Base-by-base conservation (phyloP, 2,888 invertebrate species). In the Caenorhabditis sp. region DNA sequence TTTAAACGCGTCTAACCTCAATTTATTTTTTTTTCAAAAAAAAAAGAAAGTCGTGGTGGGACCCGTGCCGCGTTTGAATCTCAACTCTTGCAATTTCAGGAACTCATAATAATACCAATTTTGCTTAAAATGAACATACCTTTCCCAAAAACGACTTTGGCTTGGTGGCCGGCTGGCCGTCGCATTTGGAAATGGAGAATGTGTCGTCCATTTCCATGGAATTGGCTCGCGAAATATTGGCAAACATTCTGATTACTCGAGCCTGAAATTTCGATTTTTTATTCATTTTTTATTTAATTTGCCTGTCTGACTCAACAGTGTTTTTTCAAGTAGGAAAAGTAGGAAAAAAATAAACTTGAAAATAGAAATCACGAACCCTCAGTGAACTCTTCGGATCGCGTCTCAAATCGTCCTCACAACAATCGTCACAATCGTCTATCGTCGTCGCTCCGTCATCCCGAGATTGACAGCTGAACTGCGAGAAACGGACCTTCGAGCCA, bases 401-500 rank as follows among this genome's bases (percentile, higher is more conserved):
- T 28, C 67, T 56, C n/a, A 40, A 64, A 51, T 64, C 24, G 2
- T 61, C 60, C 32, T 68, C 69, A 13, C 40, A 32, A 32, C 32
- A 40, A 40, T 65, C 80, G 56, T 69, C 74, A 72, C 47, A 47
- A 47, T 74, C 69, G 58, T 80, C 74, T 65, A 76, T 76, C 3
- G 76, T 76, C 61, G 81, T 71, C 20, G 60, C 40, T 11, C 40
- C 40, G 40, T 40, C 76, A 70, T 81, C 81, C 18, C 76, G 51
- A 6, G 81, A 81, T 24, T 76, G 74, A 18, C 83, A 58, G 28
- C 84, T 84, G 67, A 84, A 86, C 32, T 76, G 76, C 13, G 86
- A 86, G 28, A 86, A 74, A 6, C 84, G 79, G 28, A 79, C 77
- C 77, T 82, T 80, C 9, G 84, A 84, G 24, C 84, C 83, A 37